Evolutionary conservation across 37 sponge, comb jelly and placozoan species (phyloP), one percentile per base, ranked within the genome.

Genomic region (Haliclona indistincta): DNA sequence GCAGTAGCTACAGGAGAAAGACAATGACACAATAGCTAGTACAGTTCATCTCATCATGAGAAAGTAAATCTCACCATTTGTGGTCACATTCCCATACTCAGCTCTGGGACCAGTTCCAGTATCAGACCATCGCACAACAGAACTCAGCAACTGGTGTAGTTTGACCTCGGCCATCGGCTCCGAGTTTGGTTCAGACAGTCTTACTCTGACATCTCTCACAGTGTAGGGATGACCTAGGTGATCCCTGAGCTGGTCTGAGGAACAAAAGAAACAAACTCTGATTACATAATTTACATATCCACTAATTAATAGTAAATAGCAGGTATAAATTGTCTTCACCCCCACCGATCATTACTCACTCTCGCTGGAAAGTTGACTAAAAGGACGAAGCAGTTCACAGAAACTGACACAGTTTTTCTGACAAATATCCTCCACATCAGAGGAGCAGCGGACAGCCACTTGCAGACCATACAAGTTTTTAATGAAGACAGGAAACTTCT

Each of bases 361-460:
- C 38, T 88, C 88, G 15, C 70, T 54, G 33, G 73, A 73, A 17
- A 85, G 88, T 19, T 83, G 66, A 35, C 82, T 71, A 64, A 95
- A 98, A 0, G 99, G 99, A 38, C 76, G 56, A 47, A 98, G 60
- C 34, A 98, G 67, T 63, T 98, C 99, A 13, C 70, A 74, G 36
- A 95, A 89, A 1, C 81, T 80, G 2, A 98, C 80, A 23, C 70
- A 65, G 64, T 98, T 95, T 64, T 95, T 86, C 37, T 55, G 58
- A 43, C 86, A 95, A 22, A 85, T 39, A 3, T 36, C 58, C 63
- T 90, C 81, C 0, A 80, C 99, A 34, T 87, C 91, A 19, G 81
- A 74, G 1, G 82, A 78, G 56, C 81, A 81, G 11, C 92, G 54
- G 0, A 85, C 81, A 41, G 96, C 96, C 32, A 98, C 75, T 20